A percentile compares a stretch with the other conserved stretches of the same genome.
These are phyloP conservation scores for Scytalopus superciliaris DNA, from an alignment of 2,113 vertebrate species.

Conservation along the genomic window DNA sequence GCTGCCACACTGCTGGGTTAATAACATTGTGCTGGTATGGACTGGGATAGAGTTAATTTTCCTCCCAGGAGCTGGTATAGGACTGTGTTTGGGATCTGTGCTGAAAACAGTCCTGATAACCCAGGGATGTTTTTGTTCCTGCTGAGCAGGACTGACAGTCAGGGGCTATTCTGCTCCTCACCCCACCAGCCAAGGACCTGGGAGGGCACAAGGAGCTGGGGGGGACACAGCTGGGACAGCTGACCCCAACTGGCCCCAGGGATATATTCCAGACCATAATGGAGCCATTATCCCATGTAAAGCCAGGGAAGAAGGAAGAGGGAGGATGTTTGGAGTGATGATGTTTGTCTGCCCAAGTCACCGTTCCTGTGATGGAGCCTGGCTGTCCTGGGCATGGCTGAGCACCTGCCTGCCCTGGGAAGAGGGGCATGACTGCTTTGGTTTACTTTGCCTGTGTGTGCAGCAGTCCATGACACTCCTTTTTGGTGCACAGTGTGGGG, in stretches of 20 bases:
- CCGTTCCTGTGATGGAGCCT: accelerated
- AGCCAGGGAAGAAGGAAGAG: not conserved
- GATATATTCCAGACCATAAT: not conserved
- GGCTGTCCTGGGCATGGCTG: not conserved
- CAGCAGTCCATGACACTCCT: not conserved
- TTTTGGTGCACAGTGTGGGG: not conserved
- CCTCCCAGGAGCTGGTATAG: not conserved
- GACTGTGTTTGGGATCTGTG: not conserved
- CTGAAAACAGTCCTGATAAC: not conserved
- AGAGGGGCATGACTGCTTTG: not conserved
- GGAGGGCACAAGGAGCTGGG: too few relatives aligned
- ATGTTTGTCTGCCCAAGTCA: not conserved
- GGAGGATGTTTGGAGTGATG: accelerated
- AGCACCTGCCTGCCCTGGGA: not conserved
- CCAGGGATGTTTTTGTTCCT: not conserved
- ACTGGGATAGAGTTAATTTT: not conserved
- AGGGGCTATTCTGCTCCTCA: not conserved
- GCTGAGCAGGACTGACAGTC: not conserved
- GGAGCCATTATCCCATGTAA: not conserved
- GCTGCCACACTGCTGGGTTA: not conserved
- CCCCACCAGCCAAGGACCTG: not conserved
- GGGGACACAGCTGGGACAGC: not conserved
- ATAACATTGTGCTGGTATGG: not conserved
- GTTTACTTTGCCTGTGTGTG: not conserved
- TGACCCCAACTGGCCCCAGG: not conserved